These are phyloP conservation scores for Pipra filicauda DNA, from an alignment of 2,113 vertebrate genomes.

Conservation along the genomic window DNA sequence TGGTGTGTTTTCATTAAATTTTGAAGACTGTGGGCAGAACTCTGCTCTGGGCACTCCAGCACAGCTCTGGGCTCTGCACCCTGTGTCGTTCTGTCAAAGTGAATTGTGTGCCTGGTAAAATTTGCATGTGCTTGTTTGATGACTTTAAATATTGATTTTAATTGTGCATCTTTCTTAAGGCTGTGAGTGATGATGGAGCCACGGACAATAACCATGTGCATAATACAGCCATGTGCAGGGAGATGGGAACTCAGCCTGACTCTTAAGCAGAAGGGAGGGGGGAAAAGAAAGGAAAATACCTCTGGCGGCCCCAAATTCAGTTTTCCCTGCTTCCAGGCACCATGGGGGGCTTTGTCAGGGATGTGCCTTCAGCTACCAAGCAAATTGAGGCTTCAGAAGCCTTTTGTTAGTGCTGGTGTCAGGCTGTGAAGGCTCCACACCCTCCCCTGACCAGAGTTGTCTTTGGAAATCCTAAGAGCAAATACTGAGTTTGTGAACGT, in stretches of 20 bases:
- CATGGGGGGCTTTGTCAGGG: neutral
- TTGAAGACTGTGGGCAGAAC: conserved; percentile 34
- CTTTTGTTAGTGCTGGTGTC: neutral
- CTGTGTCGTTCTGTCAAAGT: neutral
- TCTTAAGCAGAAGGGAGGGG: neutral
- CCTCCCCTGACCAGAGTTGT: neutral
- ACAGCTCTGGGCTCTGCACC: neutral
- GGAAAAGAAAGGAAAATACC: neutral
- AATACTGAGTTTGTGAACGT: fast-evolving
- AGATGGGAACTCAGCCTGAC: neutral
- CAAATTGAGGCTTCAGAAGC: neutral
- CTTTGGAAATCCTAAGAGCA: neutral
- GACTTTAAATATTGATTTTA: conserved; percentile 34
- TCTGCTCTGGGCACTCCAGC: neutral
- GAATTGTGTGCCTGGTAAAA: conserved; percentile 27
- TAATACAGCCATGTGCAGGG: neutral
- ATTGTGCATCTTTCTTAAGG: neutral
- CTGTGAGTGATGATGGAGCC: neutral
- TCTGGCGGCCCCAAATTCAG: neutral
- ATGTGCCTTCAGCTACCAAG: neutral
- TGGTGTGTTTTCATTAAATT: conserved; percentile 38
- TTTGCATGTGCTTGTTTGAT: conserved; percentile 19
- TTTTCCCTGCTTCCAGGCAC: neutral
- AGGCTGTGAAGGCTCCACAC: neutral
- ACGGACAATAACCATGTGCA: fast-evolving